phyloP scores from a whole-genome alignment of 2,888 invertebrate genomes.

The Eupithecia vulgata region DNA sequence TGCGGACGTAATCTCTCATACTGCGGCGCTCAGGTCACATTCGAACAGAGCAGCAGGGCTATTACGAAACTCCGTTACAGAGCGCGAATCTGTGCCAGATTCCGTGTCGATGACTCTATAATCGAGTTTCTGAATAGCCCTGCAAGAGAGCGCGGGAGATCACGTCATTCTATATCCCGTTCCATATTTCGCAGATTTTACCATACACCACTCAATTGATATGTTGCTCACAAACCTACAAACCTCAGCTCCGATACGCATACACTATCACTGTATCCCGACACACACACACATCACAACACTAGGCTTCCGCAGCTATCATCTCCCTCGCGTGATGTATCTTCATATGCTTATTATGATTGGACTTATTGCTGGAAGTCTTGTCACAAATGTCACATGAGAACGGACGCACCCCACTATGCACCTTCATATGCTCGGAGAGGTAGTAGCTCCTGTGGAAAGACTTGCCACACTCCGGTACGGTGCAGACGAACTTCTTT shows the following conservation, averaged over 20 bases:
- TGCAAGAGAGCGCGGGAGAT: neutral
- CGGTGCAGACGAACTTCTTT: constrained; percentile 90
- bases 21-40: neutral
- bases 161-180: neutral
- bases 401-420: constrained; percentile 91
- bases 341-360: constrained; percentile 95
- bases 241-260: neutral
- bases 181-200: neutral
- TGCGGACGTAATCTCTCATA: neutral
- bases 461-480: constrained; percentile 90
- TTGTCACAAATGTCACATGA: constrained; percentile 95
- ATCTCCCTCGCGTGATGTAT: constrained; percentile 95
- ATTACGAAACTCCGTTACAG: too few species aligned
- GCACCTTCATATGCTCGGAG: constrained; percentile 93
- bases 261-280: neutral
- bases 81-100: too few species aligned
- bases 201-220: constrained; percentile 9
- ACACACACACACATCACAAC: constrained; percentile 2
- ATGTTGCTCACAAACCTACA: constrained; percentile 8
- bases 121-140: too few species aligned
- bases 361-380: constrained; percentile 94
- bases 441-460: constrained; percentile 95
- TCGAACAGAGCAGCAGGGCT: neutral
- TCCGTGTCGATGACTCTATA: too few species aligned
- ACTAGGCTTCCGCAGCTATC: constrained; percentile 91